Percentiles rank a stretch among this genome's conserved stretches.
Evolutionary conservation across 2,888 invertebrate genomes (phyloP).

Genomic region (Watsonalla binaria): DNA sequence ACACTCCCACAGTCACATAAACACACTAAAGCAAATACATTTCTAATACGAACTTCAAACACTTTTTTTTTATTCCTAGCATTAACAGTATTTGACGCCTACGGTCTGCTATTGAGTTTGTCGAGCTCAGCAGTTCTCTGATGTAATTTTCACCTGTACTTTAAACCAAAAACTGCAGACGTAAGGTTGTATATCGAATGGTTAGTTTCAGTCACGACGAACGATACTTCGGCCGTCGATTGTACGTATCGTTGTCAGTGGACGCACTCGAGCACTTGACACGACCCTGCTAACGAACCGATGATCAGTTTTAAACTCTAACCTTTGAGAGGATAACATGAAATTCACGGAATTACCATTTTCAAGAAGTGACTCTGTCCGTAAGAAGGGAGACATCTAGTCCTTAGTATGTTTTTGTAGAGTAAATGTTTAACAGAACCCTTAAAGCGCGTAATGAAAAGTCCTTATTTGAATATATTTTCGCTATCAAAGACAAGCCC

Average conservation of each 20-base stretch:
- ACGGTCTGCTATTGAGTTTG: constrained; percentile 31
- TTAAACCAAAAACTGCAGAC: constrained; percentile 6
- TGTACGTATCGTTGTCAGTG: constrained; percentile 20
- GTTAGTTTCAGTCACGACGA: not conserved
- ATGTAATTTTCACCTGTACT: constrained; percentile 5
- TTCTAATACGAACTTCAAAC: constrained; percentile 47
- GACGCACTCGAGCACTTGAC: constrained; percentile 41
- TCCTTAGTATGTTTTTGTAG: too few relatives aligned
- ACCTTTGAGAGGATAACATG: constrained; percentile 29
- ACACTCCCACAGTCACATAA: constrained; percentile 39
- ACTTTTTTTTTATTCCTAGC: constrained; percentile 38
- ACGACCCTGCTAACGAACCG: constrained; percentile 50
- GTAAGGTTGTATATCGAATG: constrained; percentile 18
- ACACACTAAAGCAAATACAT: constrained; percentile 39
- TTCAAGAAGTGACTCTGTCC: constrained; percentile 1
- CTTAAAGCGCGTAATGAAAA: too few relatives aligned
- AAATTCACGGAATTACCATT: constrained; percentile 1
- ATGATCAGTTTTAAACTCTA: constrained; percentile 42
- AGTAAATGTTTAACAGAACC: too few relatives aligned
- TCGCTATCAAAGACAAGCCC: not conserved
- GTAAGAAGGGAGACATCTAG: too few relatives aligned
- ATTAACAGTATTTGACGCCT: constrained; percentile 57
- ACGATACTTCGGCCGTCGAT: constrained; percentile 6
- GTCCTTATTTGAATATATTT: not conserved
- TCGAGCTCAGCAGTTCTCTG: constrained; percentile 18